phyloP scores from a whole-genome alignment of 2,888 invertebrate genomes.

The Agrypnus murinus region DNA sequence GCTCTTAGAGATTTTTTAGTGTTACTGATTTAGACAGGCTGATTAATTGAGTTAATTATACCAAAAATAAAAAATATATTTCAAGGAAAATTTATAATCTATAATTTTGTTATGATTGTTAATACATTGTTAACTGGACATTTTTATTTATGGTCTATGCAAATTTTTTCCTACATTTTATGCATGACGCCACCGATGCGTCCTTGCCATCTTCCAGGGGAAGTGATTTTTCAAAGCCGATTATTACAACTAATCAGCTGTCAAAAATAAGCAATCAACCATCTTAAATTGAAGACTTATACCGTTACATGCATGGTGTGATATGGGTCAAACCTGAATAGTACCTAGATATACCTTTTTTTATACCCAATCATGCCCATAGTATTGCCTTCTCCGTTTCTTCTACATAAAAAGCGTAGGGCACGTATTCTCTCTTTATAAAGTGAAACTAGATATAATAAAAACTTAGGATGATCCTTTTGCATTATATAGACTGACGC shows the following conservation, averaged over 20 bases:
- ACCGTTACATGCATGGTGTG: constrained; percentile 18
- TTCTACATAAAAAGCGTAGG: constrained; percentile 20
- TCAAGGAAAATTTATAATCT: no score
- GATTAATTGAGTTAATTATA: no score
- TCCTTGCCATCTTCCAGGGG: neutral
- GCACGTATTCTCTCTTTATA: constrained; percentile 28
- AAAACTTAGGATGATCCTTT: constrained; percentile 20
- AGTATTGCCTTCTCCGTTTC: constrained; percentile 13
- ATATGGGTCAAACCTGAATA: constrained; percentile 1
- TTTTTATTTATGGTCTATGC: constrained; percentile 37
- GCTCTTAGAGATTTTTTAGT: no score
- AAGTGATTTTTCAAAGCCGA: constrained; percentile 11
- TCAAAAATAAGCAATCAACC: constrained; percentile 15
- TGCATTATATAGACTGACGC: constrained; percentile 30
- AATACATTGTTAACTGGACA: no score
- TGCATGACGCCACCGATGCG: neutral
- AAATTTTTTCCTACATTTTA: constrained; percentile 43
- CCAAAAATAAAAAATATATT: no score
- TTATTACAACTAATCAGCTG: neutral
- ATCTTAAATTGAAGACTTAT: neutral
- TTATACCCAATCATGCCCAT: constrained; percentile 5
- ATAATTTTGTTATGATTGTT: no score
- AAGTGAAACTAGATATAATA: constrained; percentile 29
- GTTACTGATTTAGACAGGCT: no score
- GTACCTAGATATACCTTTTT: neutral